phyloP scores from a whole-genome alignment of 2,888 invertebrate species.

The Germaria angustata region DNA sequence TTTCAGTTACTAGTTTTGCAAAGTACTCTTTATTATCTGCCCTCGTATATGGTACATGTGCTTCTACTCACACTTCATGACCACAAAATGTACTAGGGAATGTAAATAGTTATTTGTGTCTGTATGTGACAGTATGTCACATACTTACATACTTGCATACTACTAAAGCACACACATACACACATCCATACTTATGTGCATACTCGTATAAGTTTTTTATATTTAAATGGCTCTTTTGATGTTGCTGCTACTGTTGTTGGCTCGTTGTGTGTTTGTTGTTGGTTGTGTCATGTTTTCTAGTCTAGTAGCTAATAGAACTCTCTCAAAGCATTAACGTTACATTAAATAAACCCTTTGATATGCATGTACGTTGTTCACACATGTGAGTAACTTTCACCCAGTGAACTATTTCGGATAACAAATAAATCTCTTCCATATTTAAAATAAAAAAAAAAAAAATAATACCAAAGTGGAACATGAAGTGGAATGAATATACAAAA shows the following conservation, averaged over 20 bases:
- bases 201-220: background rate
- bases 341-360: constrained; percentile 56
- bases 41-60: constrained; percentile 39
- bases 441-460: too few species aligned
- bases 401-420: background rate
- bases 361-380: background rate
- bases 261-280: background rate
- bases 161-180: background rate
- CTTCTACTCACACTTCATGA: constrained; percentile 55
- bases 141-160: background rate
- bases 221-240: constrained; percentile 33
- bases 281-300: constrained; percentile 56
- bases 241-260: constrained; percentile 36
- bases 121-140: background rate
- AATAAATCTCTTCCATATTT: too few species aligned
- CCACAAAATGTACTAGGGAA: constrained; percentile 42
- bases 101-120: constrained; percentile 13
- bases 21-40: too few species aligned
- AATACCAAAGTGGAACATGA: too few species aligned
- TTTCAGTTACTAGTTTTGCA: too few species aligned
- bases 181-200: background rate
- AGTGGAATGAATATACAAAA: too few species aligned
- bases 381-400: background rate
- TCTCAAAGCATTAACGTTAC: constrained; percentile 61
- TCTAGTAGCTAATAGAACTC: constrained; percentile 65